phyloP scores from a whole-genome alignment of 2,888 invertebrate species.

The Lycophotia porphyrea region DNA sequence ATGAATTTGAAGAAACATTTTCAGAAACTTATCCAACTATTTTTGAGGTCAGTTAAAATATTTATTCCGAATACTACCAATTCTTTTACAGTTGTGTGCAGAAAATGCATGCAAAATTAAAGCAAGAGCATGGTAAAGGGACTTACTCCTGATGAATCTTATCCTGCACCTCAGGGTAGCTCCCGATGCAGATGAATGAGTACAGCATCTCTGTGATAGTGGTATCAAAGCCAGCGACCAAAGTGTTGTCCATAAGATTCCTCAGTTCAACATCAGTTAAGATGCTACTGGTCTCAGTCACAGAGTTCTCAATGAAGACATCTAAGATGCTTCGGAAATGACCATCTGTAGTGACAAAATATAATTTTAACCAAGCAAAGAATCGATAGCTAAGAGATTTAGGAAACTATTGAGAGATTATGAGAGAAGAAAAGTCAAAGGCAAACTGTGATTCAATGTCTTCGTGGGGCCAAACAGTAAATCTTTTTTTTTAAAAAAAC shows the following conservation, averaged over 20 bases:
- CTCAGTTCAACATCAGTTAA: constrained; percentile 53
- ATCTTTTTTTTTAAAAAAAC: too few relatives aligned
- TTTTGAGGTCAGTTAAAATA: background rate
- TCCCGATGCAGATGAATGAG: constrained; percentile 60
- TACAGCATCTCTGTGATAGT: constrained; percentile 53
- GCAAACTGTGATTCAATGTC: background rate
- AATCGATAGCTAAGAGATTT: background rate
- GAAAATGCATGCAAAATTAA: background rate
- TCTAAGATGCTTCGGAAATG: constrained; percentile 48
- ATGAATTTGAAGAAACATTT: background rate
- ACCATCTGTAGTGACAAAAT: background rate
- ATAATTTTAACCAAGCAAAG: background rate
- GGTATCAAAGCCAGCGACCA: constrained; percentile 63
- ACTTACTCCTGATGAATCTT: constrained; percentile 64
- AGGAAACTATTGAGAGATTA: background rate
- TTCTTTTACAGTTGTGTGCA: background rate
- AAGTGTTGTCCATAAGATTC: constrained; percentile 51
- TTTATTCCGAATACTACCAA: background rate
- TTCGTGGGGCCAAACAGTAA: too few relatives aligned
- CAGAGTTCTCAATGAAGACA: constrained; percentile 52
- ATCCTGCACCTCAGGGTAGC: constrained; percentile 51
- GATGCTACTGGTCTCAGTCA: constrained; percentile 29
- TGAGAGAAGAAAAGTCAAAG: background rate
- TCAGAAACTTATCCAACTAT: background rate
- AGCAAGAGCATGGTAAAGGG: background rate